These are phyloP conservation scores for Mechanitis messenoides DNA, from an alignment of 2,888 invertebrate genomes.

Conservation along the genomic window DNA sequence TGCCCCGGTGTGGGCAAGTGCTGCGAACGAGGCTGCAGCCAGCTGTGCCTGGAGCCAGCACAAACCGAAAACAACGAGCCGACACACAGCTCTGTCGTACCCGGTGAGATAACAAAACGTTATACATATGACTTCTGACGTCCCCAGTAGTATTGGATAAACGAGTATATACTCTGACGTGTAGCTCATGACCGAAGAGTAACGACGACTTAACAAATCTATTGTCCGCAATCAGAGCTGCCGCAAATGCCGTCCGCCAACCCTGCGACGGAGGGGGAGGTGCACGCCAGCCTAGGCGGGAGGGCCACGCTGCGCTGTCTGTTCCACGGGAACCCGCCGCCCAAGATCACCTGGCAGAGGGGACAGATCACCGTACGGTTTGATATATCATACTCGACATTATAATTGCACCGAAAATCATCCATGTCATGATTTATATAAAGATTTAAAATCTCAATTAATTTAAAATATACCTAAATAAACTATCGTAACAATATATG, in stretches of 20 bases:
- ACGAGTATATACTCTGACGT: too few relatives aligned
- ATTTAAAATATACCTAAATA: too few relatives aligned
- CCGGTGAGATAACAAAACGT: conserved; percentile 35
- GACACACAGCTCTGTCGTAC: conserved; percentile 33
- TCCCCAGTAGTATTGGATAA: too few relatives aligned
- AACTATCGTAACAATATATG: background rate
- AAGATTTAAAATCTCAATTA: too few relatives aligned
- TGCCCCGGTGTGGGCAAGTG: conserved; percentile 88
- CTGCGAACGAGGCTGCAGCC: conserved; percentile 86
- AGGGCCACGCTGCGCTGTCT: conserved; percentile 84
- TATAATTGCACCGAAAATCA: too few relatives aligned
- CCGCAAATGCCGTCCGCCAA: conserved; percentile 54
- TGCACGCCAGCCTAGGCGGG: conserved; percentile 83
- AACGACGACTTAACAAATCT: too few relatives aligned
- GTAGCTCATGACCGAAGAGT: too few relatives aligned
- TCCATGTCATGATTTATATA: too few relatives aligned
- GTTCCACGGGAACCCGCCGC: conserved; percentile 86
- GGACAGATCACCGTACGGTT: conserved; percentile 80
- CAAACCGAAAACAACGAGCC: conserved; percentile 23
- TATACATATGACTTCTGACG: too few relatives aligned
- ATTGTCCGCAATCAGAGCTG: conserved; percentile 35
- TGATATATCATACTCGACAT: too few relatives aligned
- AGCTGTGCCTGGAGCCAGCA: conserved; percentile 75
- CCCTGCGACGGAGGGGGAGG: conserved; percentile 74
- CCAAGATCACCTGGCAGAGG: conserved; percentile 86